These are phyloP conservation scores for Phocoena sinus DNA, from an alignment of 2,113 vertebrate genomes.

Conservation along the genomic window DNA sequence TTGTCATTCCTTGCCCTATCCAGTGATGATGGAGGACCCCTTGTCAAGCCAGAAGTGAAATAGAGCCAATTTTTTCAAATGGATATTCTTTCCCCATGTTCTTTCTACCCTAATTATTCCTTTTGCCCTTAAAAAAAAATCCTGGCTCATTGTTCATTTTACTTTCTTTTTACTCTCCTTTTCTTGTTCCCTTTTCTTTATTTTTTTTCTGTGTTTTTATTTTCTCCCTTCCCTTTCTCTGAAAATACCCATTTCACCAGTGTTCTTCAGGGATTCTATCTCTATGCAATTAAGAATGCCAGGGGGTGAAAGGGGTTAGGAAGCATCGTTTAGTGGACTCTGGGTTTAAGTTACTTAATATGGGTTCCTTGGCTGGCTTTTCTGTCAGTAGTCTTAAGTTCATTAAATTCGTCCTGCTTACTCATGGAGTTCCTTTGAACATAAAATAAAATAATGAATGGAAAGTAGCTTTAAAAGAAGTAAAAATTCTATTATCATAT, in stretches of 20 bases:
- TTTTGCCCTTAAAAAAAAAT: neutral
- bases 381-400: neutral
- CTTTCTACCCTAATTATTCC: neutral
- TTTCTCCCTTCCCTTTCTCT: neutral
- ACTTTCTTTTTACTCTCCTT: neutral
- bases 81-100: neutral
- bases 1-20: neutral
- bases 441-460: neutral
- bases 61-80: neutral
- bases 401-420: neutral
- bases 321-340: neutral
- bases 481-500: neutral
- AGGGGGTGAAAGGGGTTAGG: neutral
- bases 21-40: neutral
- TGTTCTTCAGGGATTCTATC: neutral
- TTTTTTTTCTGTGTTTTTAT: neutral
- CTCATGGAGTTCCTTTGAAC: neutral
- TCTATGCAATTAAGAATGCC: neutral
- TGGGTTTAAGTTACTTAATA: neutral
- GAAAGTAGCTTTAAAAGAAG: neutral
- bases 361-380: neutral
- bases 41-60: neutral
- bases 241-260: neutral
- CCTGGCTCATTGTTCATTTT: neutral
- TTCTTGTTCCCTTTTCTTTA: neutral